phyloP scores from a whole-genome alignment of 2,797 vertebrate species.

The Schizopygopsis pylzovi region DNA sequence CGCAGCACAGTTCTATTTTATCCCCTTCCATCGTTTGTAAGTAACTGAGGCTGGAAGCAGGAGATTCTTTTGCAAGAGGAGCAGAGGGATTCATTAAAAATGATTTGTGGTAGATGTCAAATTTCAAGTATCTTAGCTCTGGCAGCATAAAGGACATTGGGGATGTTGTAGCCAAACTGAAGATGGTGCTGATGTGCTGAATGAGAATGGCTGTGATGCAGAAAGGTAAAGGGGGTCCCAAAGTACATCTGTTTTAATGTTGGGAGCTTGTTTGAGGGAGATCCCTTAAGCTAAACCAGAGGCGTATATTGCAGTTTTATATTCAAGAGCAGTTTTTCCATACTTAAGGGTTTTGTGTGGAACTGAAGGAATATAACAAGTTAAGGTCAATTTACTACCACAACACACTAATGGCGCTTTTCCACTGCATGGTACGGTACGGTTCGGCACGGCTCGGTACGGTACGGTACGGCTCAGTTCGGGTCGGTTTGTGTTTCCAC shows the following conservation, averaged over 20 bases:
- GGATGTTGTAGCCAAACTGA: conserved; percentile 45
- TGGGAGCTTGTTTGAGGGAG: background rate
- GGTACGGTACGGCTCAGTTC: too few relatives aligned
- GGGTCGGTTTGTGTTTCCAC: too few relatives aligned
- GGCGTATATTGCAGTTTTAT: background rate
- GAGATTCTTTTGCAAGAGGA: conserved; percentile 39
- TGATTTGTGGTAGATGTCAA: conserved; percentile 64
- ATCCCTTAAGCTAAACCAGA: background rate
- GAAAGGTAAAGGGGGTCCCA: conserved; percentile 30
- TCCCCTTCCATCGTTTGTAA: conserved; percentile 37
- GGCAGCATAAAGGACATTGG: conserved; percentile 35
- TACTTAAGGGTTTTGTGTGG: background rate
- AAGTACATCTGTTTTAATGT: conserved; percentile 27
- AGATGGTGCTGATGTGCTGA: conserved; percentile 55
- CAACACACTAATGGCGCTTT: background rate
- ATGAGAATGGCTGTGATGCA: conserved; percentile 29
- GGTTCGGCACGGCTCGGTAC: too few relatives aligned
- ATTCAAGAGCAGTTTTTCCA: background rate
- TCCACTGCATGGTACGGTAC: too few relatives aligned
- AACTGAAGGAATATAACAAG: background rate
- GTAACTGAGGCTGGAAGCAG: conserved; percentile 23
- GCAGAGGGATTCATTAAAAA: conserved; percentile 68
- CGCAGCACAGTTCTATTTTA: conserved; percentile 13
- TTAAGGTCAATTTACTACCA: background rate
- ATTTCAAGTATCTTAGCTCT: conserved; percentile 50